Conservation (phyloP, 2,888 invertebrate species). For the Sarcophaga rosellei region DNA sequence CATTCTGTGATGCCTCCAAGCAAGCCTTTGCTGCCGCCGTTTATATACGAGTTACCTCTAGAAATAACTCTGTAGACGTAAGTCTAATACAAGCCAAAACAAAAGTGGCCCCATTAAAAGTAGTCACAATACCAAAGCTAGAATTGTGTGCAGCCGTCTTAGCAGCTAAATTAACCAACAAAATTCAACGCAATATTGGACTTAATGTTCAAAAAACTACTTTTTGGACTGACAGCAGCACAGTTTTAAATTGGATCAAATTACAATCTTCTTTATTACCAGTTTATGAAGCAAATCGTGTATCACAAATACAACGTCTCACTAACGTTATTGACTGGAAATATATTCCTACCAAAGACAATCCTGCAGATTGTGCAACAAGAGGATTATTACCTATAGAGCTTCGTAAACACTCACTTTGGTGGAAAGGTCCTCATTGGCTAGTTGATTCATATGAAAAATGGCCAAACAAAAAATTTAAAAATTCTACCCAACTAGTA, state of each 20-base stretch:
- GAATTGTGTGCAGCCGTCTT: conserved; percentile 34
- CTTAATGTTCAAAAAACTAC: conserved; percentile 5
- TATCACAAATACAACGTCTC: conserved; percentile 30
- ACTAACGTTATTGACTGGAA: conserved; percentile 17
- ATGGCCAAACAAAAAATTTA: conserved; percentile 8
- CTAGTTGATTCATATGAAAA: not conserved
- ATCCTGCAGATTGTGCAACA: conserved; percentile 25
- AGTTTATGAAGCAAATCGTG: conserved; percentile 40
- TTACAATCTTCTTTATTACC: conserved; percentile 3
- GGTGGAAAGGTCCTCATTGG: conserved; percentile 21
- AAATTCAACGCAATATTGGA: conserved; percentile 8
- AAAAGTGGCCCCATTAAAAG: conserved; percentile 41
- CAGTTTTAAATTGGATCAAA: conserved; percentile 39
- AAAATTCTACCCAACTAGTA: not conserved
- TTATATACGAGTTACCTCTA: no score
- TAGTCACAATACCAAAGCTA: conserved; percentile 26
- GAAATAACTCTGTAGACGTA: not conserved
- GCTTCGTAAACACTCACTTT: conserved; percentile 10
- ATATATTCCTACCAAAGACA: conserved; percentile 34
- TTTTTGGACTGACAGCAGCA: conserved; percentile 31
- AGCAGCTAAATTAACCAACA: conserved; percentile 2
- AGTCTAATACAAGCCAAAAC: conserved; percentile 39
- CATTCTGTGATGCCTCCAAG: conserved; percentile 57
- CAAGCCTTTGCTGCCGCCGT: conserved; percentile 38
- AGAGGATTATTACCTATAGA: conserved; percentile 12